A percentile compares a stretch with the other conserved stretches of the same genome.
These are phyloP conservation scores for Ischnura elegans DNA, from an alignment of 2,888 invertebrate species.

Conservation along the genomic window DNA sequence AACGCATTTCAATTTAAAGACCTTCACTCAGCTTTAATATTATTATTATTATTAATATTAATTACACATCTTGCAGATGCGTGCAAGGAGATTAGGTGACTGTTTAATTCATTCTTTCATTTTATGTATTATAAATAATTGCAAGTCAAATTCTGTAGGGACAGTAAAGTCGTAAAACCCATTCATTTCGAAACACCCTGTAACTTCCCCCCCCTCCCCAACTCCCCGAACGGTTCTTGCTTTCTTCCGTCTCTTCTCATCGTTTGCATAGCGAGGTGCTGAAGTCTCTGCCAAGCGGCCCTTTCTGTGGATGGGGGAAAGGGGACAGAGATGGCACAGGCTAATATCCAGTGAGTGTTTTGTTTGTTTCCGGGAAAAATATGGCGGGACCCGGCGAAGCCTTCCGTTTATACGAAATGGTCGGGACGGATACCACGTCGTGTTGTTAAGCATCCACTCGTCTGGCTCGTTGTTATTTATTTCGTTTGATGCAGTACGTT, in stretches of 20 bases:
- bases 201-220: not conserved
- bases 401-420: not conserved
- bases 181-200: no score
- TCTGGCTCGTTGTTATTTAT: not conserved
- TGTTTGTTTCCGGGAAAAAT: constrained; percentile 16
- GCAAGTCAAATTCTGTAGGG: no score
- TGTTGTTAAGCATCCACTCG: not conserved
- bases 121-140: no score
- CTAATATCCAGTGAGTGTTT: not conserved
- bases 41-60: no score
- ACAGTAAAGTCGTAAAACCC: no score
- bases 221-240: no score
- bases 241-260: not conserved
- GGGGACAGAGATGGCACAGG: not conserved
- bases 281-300: not conserved
- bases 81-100: no score
- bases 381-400: not conserved
- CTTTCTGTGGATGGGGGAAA: no score
- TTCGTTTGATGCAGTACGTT: not conserved
- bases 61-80: no score
- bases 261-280: not conserved
- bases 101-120: no score
- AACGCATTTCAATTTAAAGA: no score
- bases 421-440: not conserved
- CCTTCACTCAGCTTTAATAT: no score